Base-by-base conservation (phyloP, 2,888 invertebrate species). In the Nomada flava region DNA sequence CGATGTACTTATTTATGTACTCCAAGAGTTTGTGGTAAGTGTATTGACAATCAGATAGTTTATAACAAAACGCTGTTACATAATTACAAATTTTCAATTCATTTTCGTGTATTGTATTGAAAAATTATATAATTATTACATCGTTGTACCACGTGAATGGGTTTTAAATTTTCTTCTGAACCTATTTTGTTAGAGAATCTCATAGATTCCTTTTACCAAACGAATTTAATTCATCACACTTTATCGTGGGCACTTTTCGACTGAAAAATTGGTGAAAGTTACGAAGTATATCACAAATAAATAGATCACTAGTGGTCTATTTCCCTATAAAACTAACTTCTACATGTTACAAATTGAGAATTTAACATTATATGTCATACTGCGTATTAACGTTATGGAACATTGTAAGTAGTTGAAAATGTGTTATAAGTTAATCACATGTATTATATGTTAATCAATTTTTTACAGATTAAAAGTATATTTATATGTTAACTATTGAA, bases 1-100 rank as follows among this genome's bases (percentile, higher is more conserved):
- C 82, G 95, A 95, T 9, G 92, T 96, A 47, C 92, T 95, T 0
- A 95, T 98, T 13, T 96, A 96, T 91, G 93, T 96, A 76, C 95
- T 97, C 64, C 95, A 97, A 89, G 96, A 96, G 90, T 97, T 96
- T 89, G 94, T 97, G 10, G 93, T 95, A 81, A 95, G 89, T 90
- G 84, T 50, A 0, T 52, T 23, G 4, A 67, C 20, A 29, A 20
- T 29, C n/a, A 67, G 4, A 29, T 13, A 52, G 26, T 52, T 52
- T 2, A 65, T 1, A 50, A 15, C 1, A 65, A 29, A 13, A 9
- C 15, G 44, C 13, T 18, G 26, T 15, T 47, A 47, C 47, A 47
- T 15, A 20, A 13, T 44, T 63, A 15, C 20, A 13, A 20, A 10
- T 53, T n/a, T 53, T 53, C 4, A 5, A 53, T 53, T 62, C 36